Evolutionary conservation across 1,140 invertebrate genomes (phyloP).

Genomic region (Cydia pomonella): DNA sequence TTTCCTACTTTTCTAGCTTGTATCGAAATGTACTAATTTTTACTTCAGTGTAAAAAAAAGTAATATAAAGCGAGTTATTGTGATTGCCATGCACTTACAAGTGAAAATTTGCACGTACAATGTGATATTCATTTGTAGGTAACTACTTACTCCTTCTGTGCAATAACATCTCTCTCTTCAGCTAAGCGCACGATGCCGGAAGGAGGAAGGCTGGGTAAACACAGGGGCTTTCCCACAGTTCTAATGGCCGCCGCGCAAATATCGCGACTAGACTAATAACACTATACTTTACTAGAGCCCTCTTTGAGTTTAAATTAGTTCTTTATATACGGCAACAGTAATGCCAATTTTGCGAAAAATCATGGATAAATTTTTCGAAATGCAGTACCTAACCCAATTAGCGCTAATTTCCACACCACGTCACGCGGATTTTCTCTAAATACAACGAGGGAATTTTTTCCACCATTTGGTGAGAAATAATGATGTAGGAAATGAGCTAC

Average conservation of each 20-base stretch:
- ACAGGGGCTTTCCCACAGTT: constrained; percentile 3
- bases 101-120: neutral
- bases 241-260: constrained; percentile 16
- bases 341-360: neutral
- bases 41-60: too few relatives aligned
- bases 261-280: neutral
- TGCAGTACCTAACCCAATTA: too few relatives aligned
- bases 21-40: too few relatives aligned
- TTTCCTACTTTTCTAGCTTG: too few relatives aligned
- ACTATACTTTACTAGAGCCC: neutral
- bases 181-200: constrained; percentile 5
- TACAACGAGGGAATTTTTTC: too few relatives aligned
- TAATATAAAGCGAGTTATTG: too few relatives aligned
- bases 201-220: constrained; percentile 18
- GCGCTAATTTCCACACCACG: too few relatives aligned
- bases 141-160: neutral
- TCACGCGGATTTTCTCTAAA: too few relatives aligned
- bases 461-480: too few relatives aligned
- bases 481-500: too few relatives aligned
- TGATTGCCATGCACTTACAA: neutral
- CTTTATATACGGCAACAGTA: neutral
- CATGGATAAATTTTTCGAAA: neutral
- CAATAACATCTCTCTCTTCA: constrained; percentile 8
- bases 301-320: neutral
- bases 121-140: neutral